Evolutionary conservation across 2,113 vertebrate genomes (phyloP).

Genomic region (Laterallus jamaicensis): DNA sequence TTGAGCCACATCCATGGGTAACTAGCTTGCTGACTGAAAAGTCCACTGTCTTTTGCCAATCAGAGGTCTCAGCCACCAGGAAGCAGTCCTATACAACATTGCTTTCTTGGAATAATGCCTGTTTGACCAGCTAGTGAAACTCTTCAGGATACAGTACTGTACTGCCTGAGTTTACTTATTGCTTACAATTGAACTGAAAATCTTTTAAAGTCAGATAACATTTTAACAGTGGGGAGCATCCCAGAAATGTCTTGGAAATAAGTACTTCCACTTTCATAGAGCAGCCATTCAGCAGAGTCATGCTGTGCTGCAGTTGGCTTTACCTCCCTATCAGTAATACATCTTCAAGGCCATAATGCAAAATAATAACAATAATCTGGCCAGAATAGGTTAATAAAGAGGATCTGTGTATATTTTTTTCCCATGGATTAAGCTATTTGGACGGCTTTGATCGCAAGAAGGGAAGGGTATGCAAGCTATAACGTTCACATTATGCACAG

Average conservation of each 20-base stretch:
- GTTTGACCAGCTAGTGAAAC: constrained; percentile 51
- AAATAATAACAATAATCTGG: constrained; percentile 64
- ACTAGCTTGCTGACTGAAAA: constrained; percentile 75
- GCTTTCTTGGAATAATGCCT: constrained; percentile 45
- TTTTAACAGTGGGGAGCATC: constrained; percentile 53
- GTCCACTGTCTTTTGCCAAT: constrained; percentile 68
- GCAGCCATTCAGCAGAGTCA: constrained; percentile 23
- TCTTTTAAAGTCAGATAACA: constrained; percentile 61
- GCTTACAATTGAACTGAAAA: constrained; percentile 46
- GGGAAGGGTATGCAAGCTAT: not conserved
- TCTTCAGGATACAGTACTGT: not conserved
- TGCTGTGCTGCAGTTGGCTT: constrained; percentile 41
- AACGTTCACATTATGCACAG: not conserved
- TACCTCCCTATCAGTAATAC: constrained; percentile 43
- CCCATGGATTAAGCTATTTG: constrained; percentile 32
- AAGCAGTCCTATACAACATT: constrained; percentile 57
- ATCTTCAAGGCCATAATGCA: constrained; percentile 52
- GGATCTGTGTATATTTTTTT: constrained; percentile 10
- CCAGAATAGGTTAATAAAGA: constrained; percentile 53
- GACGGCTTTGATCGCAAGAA: constrained; percentile 17
- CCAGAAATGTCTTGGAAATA: constrained; percentile 53
- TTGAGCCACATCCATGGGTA: constrained; percentile 79
- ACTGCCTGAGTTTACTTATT: constrained; percentile 46
- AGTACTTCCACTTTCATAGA: constrained; percentile 40
- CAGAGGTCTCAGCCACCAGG: constrained; percentile 59